Evolutionary conservation across 2,797 vertebrate genomes (phyloP).

Genomic region (Labeo calbasu): DNA sequence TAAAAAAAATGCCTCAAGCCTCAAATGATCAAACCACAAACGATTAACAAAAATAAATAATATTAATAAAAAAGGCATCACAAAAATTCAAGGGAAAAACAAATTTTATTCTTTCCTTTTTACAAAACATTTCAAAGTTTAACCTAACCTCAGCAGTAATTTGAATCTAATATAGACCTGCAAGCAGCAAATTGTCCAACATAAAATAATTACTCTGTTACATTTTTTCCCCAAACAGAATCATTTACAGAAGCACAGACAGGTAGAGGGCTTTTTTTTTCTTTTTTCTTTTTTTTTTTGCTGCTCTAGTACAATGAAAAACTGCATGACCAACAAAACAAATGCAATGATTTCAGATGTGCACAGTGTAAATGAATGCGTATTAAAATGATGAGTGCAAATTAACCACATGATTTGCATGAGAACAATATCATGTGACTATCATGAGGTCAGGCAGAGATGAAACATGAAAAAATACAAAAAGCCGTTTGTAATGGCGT

Average conservation of each 20-base stretch:
- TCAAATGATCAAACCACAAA: not conserved
- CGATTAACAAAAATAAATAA: not conserved
- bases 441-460: constrained; percentile 41
- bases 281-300: constrained; percentile 59
- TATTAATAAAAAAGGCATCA: not conserved
- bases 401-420: constrained; percentile 36
- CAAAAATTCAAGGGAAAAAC: constrained; percentile 70
- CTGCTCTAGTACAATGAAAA: constrained; percentile 73
- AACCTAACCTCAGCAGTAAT: constrained; percentile 69
- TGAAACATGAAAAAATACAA: constrained; percentile 33
- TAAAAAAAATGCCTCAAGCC: not conserved
- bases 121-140: constrained; percentile 81
- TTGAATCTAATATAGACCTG: constrained; percentile 72
- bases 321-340: constrained; percentile 37
- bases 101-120: constrained; percentile 75
- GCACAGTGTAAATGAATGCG: constrained; percentile 11
- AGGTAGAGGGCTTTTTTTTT: constrained; percentile 52
- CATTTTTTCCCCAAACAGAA: constrained; percentile 63
- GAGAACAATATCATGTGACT: constrained; percentile 34
- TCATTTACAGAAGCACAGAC: constrained; percentile 65
- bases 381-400: constrained; percentile 47
- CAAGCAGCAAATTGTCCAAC: constrained; percentile 70
- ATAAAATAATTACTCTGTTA: constrained; percentile 68
- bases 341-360: constrained; percentile 18
- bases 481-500: constrained; percentile 14